Percentiles rank a stretch among this genome's conserved stretches.
Evolutionary conservation across 37 sponge, comb jelly and placozoan genomes (phyloP).

Genomic region (Theonella swinhoei): DNA sequence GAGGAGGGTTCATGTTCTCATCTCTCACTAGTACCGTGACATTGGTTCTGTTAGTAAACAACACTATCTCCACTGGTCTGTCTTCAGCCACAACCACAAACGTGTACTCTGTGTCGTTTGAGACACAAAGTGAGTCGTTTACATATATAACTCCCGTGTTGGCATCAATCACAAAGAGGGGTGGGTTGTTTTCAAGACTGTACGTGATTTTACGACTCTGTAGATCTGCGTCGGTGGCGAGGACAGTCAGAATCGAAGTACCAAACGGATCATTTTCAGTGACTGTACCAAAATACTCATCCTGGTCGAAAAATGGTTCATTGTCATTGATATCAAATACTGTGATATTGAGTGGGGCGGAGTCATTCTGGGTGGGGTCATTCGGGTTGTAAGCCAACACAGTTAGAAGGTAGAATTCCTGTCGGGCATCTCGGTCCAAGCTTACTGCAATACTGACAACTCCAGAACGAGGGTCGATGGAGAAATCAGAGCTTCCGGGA

Average conservation of each 20-base stretch:
- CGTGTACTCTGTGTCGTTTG: neutral
- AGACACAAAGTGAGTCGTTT: conserved; percentile 9
- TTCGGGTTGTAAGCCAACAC: conserved; percentile 62
- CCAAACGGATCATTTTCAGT: conserved; percentile 41
- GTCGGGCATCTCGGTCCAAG: conserved; percentile 54
- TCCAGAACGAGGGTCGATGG: conserved; percentile 31
- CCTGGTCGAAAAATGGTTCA: conserved; percentile 51
- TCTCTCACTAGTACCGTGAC: conserved; percentile 55
- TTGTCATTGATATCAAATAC: conserved; percentile 76
- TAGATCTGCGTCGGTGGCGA: conserved; percentile 45
- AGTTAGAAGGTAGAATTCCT: conserved; percentile 38
- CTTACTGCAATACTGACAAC: conserved; percentile 2
- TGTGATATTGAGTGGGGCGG: conserved; percentile 38
- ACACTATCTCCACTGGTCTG: conserved; percentile 20
- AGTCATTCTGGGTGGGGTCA: conserved; percentile 39
- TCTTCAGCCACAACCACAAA: conserved; percentile 42
- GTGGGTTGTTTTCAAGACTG: neutral
- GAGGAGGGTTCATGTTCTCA: conserved; percentile 55
- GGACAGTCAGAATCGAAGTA: conserved; percentile 17
- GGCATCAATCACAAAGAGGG: conserved; percentile 28
- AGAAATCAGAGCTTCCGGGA: conserved; percentile 24
- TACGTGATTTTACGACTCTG: conserved; percentile 5
- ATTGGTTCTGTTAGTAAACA: conserved; percentile 6
- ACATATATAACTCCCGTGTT: conserved; percentile 46
- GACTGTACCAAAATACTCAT: conserved; percentile 3